Conservation (phyloP, 2,113 vertebrate species). For the Pogonocichla stellata region DNA sequence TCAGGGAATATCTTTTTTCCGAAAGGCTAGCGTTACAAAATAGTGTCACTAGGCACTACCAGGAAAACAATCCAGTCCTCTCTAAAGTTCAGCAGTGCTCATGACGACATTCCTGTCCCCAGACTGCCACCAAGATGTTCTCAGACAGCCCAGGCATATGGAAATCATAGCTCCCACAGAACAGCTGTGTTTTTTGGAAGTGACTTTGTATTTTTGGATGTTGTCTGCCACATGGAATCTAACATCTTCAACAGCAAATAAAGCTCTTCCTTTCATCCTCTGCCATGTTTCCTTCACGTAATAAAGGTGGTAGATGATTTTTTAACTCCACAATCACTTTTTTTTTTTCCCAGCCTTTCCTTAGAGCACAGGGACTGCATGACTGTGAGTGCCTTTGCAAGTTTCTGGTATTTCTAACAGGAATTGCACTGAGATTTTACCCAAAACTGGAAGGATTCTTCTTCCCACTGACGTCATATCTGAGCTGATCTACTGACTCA, state of each 20-base stretch:
- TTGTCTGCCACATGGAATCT: constrained; percentile 30
- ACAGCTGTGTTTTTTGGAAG: constrained; percentile 66
- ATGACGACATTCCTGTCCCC: constrained; percentile 15
- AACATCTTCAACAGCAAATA: constrained; percentile 57
- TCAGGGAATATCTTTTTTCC: constrained; percentile 10
- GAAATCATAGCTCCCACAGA: constrained; percentile 19
- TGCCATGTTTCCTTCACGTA: constrained; percentile 24
- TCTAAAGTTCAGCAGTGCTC: constrained; percentile 20
- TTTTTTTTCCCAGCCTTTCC: not conserved
- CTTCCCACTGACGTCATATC: not conserved
- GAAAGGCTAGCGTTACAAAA: constrained; percentile 13
- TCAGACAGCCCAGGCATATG: constrained; percentile 22
- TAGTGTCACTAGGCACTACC: not conserved
- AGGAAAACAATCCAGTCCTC: constrained; percentile 28
- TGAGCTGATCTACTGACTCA: constrained; percentile 5
- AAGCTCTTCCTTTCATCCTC: constrained; percentile 51
- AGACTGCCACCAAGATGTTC: constrained; percentile 39
- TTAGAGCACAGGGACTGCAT: not conserved
- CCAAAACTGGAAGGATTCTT: not conserved
- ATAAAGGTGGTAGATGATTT: not conserved
- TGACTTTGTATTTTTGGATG: constrained; percentile 45
- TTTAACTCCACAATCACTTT: constrained; percentile 6
- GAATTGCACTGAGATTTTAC: not conserved
- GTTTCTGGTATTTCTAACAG: not conserved
- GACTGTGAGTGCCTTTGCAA: not conserved